Percentiles rank a stretch among this genome's conserved stretches.
These are phyloP conservation scores for Drosophila kanapiae DNA, from an alignment of 1,140 invertebrate species.

Conservation along the genomic window DNA sequence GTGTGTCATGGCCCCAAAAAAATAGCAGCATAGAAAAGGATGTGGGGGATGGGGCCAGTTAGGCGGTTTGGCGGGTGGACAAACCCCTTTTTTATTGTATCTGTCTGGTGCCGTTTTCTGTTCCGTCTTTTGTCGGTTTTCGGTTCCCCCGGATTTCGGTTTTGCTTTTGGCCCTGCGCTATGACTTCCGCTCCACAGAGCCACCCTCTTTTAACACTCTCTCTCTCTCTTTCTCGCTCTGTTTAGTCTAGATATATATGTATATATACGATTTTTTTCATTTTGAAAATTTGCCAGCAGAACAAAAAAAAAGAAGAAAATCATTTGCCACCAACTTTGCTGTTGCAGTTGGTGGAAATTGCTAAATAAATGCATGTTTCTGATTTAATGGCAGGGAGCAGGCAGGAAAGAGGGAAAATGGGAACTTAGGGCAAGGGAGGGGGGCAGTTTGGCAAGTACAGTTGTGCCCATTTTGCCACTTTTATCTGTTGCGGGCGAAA, in stretches of 20 bases:
- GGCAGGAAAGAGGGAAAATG: not conserved
- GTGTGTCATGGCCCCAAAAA: conserved; percentile 50
- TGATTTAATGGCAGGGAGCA: conserved; percentile 63
- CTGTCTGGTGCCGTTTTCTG: conserved; percentile 53
- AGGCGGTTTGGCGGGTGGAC: conserved; percentile 15
- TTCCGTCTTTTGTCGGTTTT: conserved; percentile 47
- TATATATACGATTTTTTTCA: conserved; percentile 19
- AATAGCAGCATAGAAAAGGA: conserved; percentile 13
- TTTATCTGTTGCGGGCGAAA: conserved; percentile 42
- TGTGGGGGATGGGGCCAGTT: not conserved
- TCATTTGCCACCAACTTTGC: conserved; percentile 53
- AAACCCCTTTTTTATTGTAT: conserved; percentile 64
- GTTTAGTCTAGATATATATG: conserved; percentile 46
- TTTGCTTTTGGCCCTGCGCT: conserved; percentile 47
- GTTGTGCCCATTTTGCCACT: conserved; percentile 27
- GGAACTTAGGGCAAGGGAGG: not conserved
- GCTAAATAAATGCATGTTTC: conserved; percentile 83
- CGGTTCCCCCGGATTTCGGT: conserved; percentile 39
- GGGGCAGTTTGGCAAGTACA: conserved; percentile 34
- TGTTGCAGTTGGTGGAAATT: conserved; percentile 63
- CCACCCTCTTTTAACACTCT: conserved; percentile 52
- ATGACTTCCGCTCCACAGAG: conserved; percentile 62
- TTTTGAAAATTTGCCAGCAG: conserved; percentile 74
- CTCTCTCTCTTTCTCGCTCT: conserved; percentile 38
- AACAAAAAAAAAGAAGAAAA: conserved; percentile 7